phyloP scores from a whole-genome alignment of 2,888 invertebrate genomes.

The Nebria salina region DNA sequence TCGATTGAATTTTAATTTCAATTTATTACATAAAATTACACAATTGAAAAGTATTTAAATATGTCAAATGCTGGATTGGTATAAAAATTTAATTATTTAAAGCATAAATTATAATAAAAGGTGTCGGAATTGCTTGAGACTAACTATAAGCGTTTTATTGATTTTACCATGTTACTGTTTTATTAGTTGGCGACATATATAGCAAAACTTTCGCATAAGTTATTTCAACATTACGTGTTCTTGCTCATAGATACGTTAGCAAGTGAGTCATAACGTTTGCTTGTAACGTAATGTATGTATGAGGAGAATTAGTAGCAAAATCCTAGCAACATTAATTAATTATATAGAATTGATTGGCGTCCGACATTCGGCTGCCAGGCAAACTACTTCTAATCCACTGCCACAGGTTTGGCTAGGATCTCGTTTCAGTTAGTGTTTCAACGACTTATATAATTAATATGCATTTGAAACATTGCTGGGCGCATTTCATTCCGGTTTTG shows the following conservation, averaged over 20 bases:
- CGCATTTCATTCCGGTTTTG: too few relatives aligned
- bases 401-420: background rate
- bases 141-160: background rate
- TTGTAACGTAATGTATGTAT: background rate
- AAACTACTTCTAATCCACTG: background rate
- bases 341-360: background rate
- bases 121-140: too few relatives aligned
- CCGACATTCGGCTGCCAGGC: background rate
- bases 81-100: too few relatives aligned
- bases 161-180: background rate
- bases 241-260: background rate
- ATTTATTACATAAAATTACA: too few relatives aligned
- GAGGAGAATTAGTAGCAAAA: background rate
- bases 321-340: background rate
- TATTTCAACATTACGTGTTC: background rate
- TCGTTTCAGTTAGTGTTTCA: background rate
- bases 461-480: too few relatives aligned
- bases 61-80: too few relatives aligned
- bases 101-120: too few relatives aligned
- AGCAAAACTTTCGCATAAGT: background rate
- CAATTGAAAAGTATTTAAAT: too few relatives aligned
- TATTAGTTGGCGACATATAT: background rate
- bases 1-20: too few relatives aligned
- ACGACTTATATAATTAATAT: too few relatives aligned
- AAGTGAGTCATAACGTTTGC: background rate